Base-by-base conservation (phyloP, 2,113 vertebrate species). In the Caranx melampygus region DNA sequence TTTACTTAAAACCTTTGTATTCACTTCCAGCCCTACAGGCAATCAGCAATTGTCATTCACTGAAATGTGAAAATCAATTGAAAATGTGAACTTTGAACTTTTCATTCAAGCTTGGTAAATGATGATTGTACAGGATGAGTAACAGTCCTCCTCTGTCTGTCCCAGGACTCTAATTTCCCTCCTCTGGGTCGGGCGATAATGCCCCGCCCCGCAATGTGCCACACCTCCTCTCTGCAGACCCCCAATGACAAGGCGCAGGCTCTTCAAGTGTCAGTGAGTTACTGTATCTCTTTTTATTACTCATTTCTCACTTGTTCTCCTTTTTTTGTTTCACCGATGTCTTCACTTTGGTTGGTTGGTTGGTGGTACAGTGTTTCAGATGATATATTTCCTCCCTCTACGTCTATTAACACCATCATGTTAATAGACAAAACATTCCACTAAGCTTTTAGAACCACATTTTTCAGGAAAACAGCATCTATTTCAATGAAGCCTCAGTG, bases 221-320 rank as follows among this genome's bases (percentile, higher is more conserved):
- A 95, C 91, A 95, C 95, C n/a, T 92, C 94, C 5, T 86, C 92
- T 21, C 93, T 95, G 1, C 92, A 89, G 77, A 95, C 93, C 0
- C 95, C 95, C 72, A 93, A 70, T 8, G 94, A 95, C 89, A 95
- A 95, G 83, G 89, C 93, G 9, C 94, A 95, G 51, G 90, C 93
- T 11, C 93, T 95, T 3, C 92, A 85, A 70, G 86, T 95, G 1
- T 89, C 94, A 9, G 95, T 95, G 52, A 84, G 92, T 87, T 4
- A 4, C 21, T 40, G 1, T 2, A 5, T 5, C 12, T 47, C 21
- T 16, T 2, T 49, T 54, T 21, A 18, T 70, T 69, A 63, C 15
- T 33, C 61, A 47, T 61, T 65, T 10, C 44, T 55, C 4, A 5
- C 15, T 13, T 21, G 0, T 15, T n/a, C 12, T 45, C 7, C 33